phyloP scores from a whole-genome alignment of 2,797 vertebrate species.

The Betta splendens region DNA sequence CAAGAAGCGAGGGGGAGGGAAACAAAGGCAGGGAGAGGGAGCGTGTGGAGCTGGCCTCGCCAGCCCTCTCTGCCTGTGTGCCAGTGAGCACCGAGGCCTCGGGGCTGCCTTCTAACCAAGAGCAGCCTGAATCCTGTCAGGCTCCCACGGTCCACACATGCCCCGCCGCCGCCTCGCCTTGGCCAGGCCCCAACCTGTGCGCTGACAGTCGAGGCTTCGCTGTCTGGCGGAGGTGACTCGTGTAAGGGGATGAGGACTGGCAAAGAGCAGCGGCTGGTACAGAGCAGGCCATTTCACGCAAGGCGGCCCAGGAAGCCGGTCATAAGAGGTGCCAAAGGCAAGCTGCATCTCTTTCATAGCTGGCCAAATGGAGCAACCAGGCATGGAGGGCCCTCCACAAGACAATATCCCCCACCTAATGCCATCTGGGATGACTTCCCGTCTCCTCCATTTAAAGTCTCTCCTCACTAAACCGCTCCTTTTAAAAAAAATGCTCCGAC shows the following conservation, averaged over 20 bases:
- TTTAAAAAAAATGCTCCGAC: constrained; percentile 40
- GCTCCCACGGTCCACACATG: constrained; percentile 38
- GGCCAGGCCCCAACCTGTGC: constrained; percentile 43
- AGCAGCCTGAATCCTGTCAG: constrained; percentile 50
- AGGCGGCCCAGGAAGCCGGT: constrained; percentile 72
- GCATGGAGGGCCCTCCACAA: constrained; percentile 66
- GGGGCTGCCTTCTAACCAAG: constrained; percentile 33
- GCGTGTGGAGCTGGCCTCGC: constrained; percentile 24
- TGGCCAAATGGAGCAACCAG: constrained; percentile 71
- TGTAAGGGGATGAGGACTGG: constrained; percentile 58
- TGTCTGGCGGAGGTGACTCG: constrained; percentile 48
- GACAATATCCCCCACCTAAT: constrained; percentile 76
- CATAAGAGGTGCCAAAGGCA: constrained; percentile 70
- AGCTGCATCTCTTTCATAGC: constrained; percentile 72
- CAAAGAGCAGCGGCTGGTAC: constrained; percentile 56
- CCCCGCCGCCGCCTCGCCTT: constrained; percentile 41
- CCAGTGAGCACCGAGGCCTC: constrained; percentile 31
- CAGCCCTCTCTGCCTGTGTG: constrained; percentile 14
- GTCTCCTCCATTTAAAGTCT: constrained; percentile 39
- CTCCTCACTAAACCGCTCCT: constrained; percentile 54
- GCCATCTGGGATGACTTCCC: constrained; percentile 67
- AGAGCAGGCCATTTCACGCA: constrained; percentile 77
- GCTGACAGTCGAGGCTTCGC: constrained; percentile 46
- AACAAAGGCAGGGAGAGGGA: constrained; percentile 7
- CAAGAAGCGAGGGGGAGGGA: constrained; percentile 13